Conservation (phyloP, 35 echinoderm and acorn worm genomes). For the Ophiothrix spiculata region DNA sequence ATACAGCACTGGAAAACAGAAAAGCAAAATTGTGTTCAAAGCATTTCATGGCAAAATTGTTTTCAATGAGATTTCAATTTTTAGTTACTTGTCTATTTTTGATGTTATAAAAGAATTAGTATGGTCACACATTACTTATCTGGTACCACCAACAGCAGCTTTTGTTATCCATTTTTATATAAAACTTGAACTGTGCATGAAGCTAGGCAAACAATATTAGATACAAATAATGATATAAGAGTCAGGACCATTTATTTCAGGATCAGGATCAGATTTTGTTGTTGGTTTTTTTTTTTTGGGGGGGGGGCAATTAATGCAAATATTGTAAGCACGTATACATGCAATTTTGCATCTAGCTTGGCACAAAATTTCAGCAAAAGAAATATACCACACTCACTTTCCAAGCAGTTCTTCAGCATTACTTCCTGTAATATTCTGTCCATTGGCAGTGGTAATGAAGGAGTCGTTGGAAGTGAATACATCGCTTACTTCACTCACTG, state of each 20-base stretch:
- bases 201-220: too few relatives aligned
- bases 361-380: background rate
- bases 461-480: slow-evolving; percentile 44
- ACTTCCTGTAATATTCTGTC: slow-evolving; percentile 34
- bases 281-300: too few relatives aligned
- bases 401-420: slow-evolving; percentile 57
- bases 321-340: too few relatives aligned
- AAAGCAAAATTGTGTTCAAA: background rate
- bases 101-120: background rate
- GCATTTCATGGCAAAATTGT: background rate
- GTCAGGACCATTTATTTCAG: too few relatives aligned
- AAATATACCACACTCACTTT: slow-evolving; percentile 27
- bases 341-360: too few relatives aligned
- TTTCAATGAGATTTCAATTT: background rate
- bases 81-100: background rate
- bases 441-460: slow-evolving; percentile 42
- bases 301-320: too few relatives aligned
- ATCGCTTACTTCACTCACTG: slow-evolving; percentile 33
- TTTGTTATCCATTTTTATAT: too few relatives aligned
- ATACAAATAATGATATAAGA: too few relatives aligned
- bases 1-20: slow-evolving; percentile 55
- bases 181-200: too few relatives aligned
- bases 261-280: too few relatives aligned
- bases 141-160: too few relatives aligned
- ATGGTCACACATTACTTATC: too few relatives aligned